Conservation (phyloP, 2,797 vertebrate genomes). For the Calcarius lapponicus region DNA sequence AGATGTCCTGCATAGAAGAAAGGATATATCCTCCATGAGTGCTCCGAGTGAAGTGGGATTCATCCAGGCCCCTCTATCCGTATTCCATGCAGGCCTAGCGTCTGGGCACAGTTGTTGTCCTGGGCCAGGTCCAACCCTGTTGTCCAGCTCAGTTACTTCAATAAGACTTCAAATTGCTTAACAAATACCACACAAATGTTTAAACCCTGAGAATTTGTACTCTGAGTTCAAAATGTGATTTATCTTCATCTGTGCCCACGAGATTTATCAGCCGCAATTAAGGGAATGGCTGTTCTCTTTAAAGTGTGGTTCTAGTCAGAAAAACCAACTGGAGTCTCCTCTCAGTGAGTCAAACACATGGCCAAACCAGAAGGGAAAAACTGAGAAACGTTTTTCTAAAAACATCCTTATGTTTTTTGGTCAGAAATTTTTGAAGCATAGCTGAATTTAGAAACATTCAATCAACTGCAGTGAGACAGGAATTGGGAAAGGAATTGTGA, state of each 20-base stretch:
- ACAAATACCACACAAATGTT: slow-evolving; percentile 62
- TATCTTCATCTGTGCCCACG: slow-evolving; percentile 49
- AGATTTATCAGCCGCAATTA: slow-evolving; percentile 49
- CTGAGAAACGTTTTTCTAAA: slow-evolving; percentile 15
- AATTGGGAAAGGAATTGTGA: not conserved
- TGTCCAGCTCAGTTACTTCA: slow-evolving; percentile 60
- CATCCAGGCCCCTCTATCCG: not conserved
- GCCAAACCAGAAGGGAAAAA: slow-evolving; percentile 66
- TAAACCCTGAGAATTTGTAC: slow-evolving; percentile 49
- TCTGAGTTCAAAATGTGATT: slow-evolving; percentile 54
- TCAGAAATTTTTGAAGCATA: not conserved
- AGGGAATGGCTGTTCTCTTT: slow-evolving; percentile 14
- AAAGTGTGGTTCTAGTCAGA: slow-evolving; percentile 45
- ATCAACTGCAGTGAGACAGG: not conserved
- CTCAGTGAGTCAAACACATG: slow-evolving; percentile 20
- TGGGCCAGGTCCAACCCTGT: slow-evolving; percentile 47
- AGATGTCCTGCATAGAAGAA: slow-evolving; percentile 37
- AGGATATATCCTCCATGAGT: not conserved
- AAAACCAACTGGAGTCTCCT: slow-evolving; percentile 46
- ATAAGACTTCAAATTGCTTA: slow-evolving; percentile 58
- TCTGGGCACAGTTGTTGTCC: slow-evolving; percentile 57
- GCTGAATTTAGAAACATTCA: slow-evolving; percentile 55
- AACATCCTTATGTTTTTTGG: slow-evolving; percentile 24
- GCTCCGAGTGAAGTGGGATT: not conserved
- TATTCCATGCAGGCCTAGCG: not conserved